Conservation (phyloP, 2,113 vertebrate genomes). For the Varanus komodoensis region DNA sequence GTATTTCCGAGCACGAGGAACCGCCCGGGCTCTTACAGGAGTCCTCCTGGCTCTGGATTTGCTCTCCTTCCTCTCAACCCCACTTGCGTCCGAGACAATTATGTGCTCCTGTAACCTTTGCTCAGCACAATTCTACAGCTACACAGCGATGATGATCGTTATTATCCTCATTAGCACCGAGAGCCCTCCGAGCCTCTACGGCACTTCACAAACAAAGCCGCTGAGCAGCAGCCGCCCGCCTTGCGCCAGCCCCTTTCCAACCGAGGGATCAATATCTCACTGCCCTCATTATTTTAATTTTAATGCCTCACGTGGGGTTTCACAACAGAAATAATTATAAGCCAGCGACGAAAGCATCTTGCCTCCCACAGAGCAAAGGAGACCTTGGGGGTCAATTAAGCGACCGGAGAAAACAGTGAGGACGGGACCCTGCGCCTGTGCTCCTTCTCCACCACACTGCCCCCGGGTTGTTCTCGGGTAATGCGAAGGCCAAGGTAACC, state of each 20-base stretch:
- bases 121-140: background rate
- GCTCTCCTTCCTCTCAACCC: background rate
- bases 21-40: background rate
- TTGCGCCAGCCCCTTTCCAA: background rate
- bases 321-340: constrained; percentile 59
- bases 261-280: constrained; percentile 15
- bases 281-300: constrained; percentile 23
- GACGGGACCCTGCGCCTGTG: constrained; percentile 43
- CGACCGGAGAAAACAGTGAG: constrained; percentile 58
- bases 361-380: constrained; percentile 44
- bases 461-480: constrained; percentile 56
- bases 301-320: constrained; percentile 27
- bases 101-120: background rate
- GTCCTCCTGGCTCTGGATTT: background rate
- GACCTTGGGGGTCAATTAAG: constrained; percentile 65
- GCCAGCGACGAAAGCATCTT: constrained; percentile 38
- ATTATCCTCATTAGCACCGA: background rate
- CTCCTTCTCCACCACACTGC: constrained; percentile 1
- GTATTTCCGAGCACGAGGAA: background rate
- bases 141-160: background rate
- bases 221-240: background rate
- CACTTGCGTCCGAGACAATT: background rate
- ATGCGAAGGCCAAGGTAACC: constrained; percentile 25
- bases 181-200: background rate
- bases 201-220: background rate